Evolutionary conservation across 2,113 vertebrate genomes (phyloP).

Genomic region (Stomatorhinus ivindoensis): DNA sequence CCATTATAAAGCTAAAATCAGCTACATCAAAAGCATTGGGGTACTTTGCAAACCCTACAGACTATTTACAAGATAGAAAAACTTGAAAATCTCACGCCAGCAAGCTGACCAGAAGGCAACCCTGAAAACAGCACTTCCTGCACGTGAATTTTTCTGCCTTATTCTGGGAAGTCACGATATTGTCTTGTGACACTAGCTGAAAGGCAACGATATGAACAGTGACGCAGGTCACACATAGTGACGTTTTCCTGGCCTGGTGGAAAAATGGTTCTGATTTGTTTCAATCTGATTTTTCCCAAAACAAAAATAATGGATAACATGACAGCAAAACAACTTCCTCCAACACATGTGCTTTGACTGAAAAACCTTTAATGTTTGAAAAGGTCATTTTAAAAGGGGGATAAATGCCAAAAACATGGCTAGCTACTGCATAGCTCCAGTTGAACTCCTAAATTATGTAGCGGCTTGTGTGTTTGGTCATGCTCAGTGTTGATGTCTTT

Average conservation of each 20-base stretch:
- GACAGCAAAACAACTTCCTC: neutral
- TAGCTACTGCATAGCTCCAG: neutral
- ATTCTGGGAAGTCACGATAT: neutral
- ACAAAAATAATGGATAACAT: neutral
- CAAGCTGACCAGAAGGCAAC: neutral
- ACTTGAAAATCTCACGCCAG: too few species aligned
- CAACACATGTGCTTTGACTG: neutral
- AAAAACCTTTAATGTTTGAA: neutral
- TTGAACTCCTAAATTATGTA: neutral
- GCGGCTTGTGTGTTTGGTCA: neutral
- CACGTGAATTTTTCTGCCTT: neutral
- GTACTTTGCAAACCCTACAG: too few species aligned
- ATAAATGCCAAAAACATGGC: neutral
- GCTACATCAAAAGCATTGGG: too few species aligned
- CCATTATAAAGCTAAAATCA: too few species aligned
- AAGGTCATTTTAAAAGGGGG: neutral
- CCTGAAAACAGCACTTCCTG: neutral
- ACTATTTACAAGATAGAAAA: too few species aligned
- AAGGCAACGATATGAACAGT: neutral
- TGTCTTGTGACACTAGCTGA: neutral
- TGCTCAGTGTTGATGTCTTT: neutral
- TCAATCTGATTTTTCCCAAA: neutral
- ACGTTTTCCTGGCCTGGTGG: neutral
- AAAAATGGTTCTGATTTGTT: neutral
- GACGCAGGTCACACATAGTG: neutral